Conservation (phyloP, 2,888 invertebrate genomes). For the Drosophila mimica region DNA sequence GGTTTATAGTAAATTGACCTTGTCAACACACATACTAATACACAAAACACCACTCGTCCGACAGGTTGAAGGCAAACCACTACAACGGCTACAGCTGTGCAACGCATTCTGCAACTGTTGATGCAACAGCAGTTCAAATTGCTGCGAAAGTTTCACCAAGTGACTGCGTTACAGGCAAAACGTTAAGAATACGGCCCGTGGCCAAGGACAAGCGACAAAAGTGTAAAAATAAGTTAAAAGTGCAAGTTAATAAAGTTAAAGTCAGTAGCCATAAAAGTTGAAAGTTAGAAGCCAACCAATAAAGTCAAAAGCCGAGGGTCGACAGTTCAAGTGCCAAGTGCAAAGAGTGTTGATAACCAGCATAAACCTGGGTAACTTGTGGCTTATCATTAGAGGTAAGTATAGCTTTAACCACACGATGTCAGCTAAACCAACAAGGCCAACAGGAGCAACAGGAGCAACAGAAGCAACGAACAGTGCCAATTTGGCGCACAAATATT, state of each 20-base stretch:
- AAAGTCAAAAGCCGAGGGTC: conserved; percentile 9
- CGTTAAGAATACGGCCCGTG: conserved; percentile 70
- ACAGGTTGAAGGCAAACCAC: conserved; percentile 60
- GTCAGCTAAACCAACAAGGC: conserved; percentile 2
- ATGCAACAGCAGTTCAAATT: conserved; percentile 84
- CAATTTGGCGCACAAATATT: conserved; percentile 43
- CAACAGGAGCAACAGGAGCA: conserved; percentile 34
- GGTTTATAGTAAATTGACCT: conserved; percentile 26
- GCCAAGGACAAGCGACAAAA: conserved; percentile 9
- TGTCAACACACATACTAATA: conserved; percentile 8
- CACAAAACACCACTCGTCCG: conserved; percentile 5
- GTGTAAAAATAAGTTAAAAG: conserved; percentile 2
- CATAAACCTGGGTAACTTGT: conserved; percentile 83
- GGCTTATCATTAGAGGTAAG: conserved; percentile 82
- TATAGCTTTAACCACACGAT: conserved; percentile 15
- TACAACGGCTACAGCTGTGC: conserved; percentile 85
- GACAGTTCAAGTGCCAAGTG: conserved; percentile 38
- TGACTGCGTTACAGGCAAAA: conserved; percentile 73
- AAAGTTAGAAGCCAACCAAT: neutral
- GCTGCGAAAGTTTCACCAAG: conserved; percentile 82
- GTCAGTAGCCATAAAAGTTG: neutral
- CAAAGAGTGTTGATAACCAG: conserved; percentile 36
- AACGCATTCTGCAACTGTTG: conserved; percentile 84
- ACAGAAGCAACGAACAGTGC: conserved; percentile 30
- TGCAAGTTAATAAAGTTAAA: neutral